Percentiles rank a stretch among this genome's conserved stretches.
phyloP scores from a whole-genome alignment of 92 coral and sea anemone genomes.

The Porites cylindrica region DNA sequence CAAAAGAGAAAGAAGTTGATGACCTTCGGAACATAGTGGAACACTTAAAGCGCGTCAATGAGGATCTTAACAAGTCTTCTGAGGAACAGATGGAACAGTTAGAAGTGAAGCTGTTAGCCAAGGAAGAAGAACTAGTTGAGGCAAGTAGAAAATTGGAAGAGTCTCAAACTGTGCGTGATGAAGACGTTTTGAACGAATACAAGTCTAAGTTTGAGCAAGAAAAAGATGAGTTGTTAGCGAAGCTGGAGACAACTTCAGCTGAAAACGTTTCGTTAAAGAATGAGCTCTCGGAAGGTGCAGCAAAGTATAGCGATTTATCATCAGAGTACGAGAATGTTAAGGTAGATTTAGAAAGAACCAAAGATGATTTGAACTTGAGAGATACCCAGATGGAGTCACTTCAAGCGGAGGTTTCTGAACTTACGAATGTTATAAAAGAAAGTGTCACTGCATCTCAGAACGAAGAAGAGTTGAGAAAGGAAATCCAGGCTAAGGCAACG shows the following conservation, averaged over 20 bases:
- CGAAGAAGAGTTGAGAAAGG: constrained; percentile 32
- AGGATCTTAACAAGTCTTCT: constrained; percentile 24
- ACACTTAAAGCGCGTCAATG: constrained; percentile 36
- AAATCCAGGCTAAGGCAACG: constrained; percentile 30
- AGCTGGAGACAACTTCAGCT: constrained; percentile 4
- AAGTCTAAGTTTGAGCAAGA: constrained; percentile 47
- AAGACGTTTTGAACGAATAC: background rate
- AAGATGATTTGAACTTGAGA: constrained; percentile 16
- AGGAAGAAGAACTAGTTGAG: constrained; percentile 9
- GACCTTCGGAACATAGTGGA: constrained; percentile 43
- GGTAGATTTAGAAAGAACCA: constrained; percentile 15
- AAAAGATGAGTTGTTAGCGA: background rate
- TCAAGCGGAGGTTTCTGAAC: constrained; percentile 17
- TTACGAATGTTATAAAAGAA: constrained; percentile 34
- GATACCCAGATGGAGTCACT: constrained; percentile 16
- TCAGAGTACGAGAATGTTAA: constrained; percentile 17
- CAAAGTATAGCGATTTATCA: background rate
- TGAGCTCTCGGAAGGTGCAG: constrained; percentile 8
- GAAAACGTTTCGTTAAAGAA: constrained; percentile 23
- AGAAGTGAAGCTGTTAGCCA: constrained; percentile 23
- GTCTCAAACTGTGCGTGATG: constrained; percentile 8
- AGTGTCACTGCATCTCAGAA: constrained; percentile 24
- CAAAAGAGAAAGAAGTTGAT: constrained; percentile 20
- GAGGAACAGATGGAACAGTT: constrained; percentile 1
- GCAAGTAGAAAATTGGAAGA: constrained; percentile 8